These are phyloP conservation scores for Orthosia cruda DNA, from an alignment of 2,888 invertebrate species.

Conservation along the genomic window DNA sequence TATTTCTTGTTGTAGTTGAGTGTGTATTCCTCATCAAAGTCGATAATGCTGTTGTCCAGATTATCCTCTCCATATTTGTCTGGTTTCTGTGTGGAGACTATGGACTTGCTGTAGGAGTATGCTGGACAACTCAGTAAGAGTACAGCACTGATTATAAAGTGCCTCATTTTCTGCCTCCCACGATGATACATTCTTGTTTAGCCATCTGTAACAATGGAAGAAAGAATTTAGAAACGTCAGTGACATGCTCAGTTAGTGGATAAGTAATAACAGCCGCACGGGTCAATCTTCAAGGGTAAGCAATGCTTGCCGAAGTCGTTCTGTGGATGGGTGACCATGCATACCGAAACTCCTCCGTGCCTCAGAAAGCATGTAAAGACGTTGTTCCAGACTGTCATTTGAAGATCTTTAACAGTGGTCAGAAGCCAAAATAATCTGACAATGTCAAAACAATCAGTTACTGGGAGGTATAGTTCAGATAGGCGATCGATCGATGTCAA, in stretches of 20 bases:
- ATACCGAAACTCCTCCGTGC: too few species aligned
- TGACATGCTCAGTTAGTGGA: not conserved
- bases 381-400: too few species aligned
- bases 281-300: too few species aligned
- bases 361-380: too few species aligned
- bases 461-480: too few species aligned
- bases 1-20: constrained; percentile 84
- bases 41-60: constrained; percentile 86
- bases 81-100: constrained; percentile 73
- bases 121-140: constrained; percentile 74
- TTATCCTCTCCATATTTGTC: constrained; percentile 75
- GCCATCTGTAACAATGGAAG: constrained; percentile 84
- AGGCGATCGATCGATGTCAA: too few species aligned
- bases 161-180: constrained; percentile 85
- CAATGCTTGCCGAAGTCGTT: too few species aligned
- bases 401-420: too few species aligned
- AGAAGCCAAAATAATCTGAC: too few species aligned
- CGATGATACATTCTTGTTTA: constrained; percentile 81
- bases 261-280: too few species aligned
- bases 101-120: constrained; percentile 74
- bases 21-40: constrained; percentile 86
- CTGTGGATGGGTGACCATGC: too few species aligned
- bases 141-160: constrained; percentile 79
- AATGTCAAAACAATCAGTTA: too few species aligned
- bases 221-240: not conserved